Evolutionary conservation across 2,888 invertebrate species (phyloP), one percentile per base, ranked within the genome.

Genomic region (Orthosia cruda): DNA sequence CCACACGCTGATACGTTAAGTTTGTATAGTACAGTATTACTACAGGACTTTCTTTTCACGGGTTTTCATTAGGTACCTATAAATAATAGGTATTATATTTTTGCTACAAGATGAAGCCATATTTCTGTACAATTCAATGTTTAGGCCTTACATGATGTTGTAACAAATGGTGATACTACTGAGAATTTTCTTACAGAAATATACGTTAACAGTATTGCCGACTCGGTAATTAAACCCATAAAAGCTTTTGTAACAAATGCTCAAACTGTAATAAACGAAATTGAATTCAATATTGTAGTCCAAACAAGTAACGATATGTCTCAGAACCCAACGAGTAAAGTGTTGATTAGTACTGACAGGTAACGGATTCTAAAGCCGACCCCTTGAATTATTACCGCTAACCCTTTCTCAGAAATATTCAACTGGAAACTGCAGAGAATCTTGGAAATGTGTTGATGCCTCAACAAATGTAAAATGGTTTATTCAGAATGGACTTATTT

Each of bases 321-420:
- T 55, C 15, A 40, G 40, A 32, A 80, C 20, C 45, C 20, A 45
- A 49, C 20, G 45, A 18, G 26, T 32, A 15, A n/a, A 61, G 68
- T 68, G 84, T 80, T 83, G 80, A 81, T 80, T 65, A 62, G 26
- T 50, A 55, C 55, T 80, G 80, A 80, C 64, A 83, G 71, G 64
- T 74, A 58, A n/a, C 49, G 18, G 50, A 62, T 58, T 68, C 67
- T 23, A 62, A 65, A 61, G 63, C 55, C 45, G 52, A 26, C 54
- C 57, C 49, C 12, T 58, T 63, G 52, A 84, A 80, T 74, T 66
- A 82, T 59, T 83, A 68, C 54, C 49, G 2, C 18, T 62, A 67
- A 78, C 64, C 63, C 26, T 65, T 15, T 20, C 13, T 59, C 13
- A 50, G 50, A 70, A 59, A 83, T 69, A 69, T 82, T 72, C 26